Evolutionary conservation across 1,140 invertebrate species (phyloP).

Genomic region (Lordiphosa stackelbergi): DNA sequence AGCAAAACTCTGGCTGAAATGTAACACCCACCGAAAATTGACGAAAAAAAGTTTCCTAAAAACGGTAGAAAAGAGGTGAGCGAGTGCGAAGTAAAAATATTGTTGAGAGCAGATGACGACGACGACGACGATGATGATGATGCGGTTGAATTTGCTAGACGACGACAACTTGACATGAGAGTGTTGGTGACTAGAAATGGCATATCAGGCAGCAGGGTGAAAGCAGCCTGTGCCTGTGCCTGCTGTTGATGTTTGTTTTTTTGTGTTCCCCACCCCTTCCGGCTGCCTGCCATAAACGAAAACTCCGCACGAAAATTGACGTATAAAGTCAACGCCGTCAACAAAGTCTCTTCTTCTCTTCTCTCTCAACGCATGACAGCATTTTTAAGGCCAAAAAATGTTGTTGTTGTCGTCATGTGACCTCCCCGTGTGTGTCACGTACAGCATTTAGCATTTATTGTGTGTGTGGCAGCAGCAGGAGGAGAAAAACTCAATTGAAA

Average conservation of each 20-base stretch:
- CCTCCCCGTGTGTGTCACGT: constrained; percentile 54
- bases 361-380: constrained; percentile 50
- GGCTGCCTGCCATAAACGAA: constrained; percentile 50
- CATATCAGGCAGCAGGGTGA: constrained; percentile 52
- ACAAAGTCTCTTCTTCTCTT: constrained; percentile 45
- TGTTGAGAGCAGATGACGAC: constrained; percentile 25
- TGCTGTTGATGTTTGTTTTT: too few species aligned
- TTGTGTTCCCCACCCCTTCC: not conserved
- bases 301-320: constrained; percentile 68
- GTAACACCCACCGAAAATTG: constrained; percentile 8
- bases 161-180: constrained; percentile 66
- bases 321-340: constrained; percentile 70
- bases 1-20: constrained; percentile 17
- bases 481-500: constrained; percentile 58
- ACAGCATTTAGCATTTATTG: constrained; percentile 70
- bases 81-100: constrained; percentile 24
- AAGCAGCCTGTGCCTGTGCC: constrained; percentile 22
- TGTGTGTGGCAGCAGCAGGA: constrained; percentile 10
- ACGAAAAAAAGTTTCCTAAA: constrained; percentile 6
- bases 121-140: constrained; percentile 24
- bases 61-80: constrained; percentile 23
- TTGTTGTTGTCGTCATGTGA: constrained; percentile 25
- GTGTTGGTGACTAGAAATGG: constrained; percentile 63
- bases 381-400: constrained; percentile 44
- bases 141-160: constrained; percentile 50